Evolutionary conservation across 2,888 invertebrate genomes (phyloP).

Genomic region (Glyphotaelius pellucidus): DNA sequence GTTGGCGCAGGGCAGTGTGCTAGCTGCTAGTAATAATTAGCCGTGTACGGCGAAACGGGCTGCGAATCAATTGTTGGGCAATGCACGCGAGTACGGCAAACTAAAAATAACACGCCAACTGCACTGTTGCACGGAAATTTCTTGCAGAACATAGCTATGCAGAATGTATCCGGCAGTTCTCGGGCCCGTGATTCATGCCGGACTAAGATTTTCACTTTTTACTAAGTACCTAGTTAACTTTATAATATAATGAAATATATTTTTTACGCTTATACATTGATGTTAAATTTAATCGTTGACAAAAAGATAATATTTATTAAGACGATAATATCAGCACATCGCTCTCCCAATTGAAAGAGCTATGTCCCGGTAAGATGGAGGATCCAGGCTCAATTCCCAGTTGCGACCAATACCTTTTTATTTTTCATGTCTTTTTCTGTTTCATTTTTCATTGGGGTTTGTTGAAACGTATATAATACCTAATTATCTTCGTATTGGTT

Average conservation of each 20-base stretch:
- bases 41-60: slow-evolving; percentile 25
- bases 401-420: too few relatives aligned
- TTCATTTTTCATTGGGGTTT: too few relatives aligned
- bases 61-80: slow-evolving; percentile 32
- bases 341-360: too few relatives aligned
- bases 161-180: not conserved
- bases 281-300: too few relatives aligned
- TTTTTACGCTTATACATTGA: too few relatives aligned
- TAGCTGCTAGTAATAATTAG: not conserved
- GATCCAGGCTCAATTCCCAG: too few relatives aligned
- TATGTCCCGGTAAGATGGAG: too few relatives aligned
- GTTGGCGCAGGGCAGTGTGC: not conserved
- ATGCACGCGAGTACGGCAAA: slow-evolving; percentile 23
- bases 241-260: too few relatives aligned
- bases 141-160: not conserved
- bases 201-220: not conserved
- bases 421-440: too few relatives aligned
- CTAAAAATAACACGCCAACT: slow-evolving; percentile 48
- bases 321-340: too few relatives aligned
- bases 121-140: slow-evolving; percentile 2
- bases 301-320: too few relatives aligned
- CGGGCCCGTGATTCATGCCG: not conserved
- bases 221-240: not conserved
- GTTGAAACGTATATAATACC: too few relatives aligned
- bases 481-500: not conserved